Percentiles rank a stretch among this genome's conserved stretches.
These are phyloP conservation scores for Rhagophthalmus giganteus DNA, from an alignment of 2,888 invertebrate genomes.

Conservation along the genomic window DNA sequence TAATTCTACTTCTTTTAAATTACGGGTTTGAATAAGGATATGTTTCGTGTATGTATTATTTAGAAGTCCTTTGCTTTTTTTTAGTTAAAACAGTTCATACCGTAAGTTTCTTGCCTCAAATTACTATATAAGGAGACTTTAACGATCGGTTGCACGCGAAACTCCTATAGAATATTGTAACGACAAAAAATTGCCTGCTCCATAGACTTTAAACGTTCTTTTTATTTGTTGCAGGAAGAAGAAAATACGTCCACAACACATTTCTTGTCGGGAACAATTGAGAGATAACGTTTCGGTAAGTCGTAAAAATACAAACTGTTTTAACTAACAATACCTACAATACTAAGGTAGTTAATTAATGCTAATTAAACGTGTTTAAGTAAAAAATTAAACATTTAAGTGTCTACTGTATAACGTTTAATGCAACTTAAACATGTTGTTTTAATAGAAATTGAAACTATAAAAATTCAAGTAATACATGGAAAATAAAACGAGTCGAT, in stretches of 20 bases:
- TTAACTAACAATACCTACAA: too few relatives aligned
- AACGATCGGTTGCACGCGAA: conserved; percentile 19
- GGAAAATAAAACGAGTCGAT: too few relatives aligned
- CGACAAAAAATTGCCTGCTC: neutral
- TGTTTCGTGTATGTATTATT: conserved; percentile 19
- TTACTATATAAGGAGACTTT: conserved; percentile 20
- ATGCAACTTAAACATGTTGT: too few relatives aligned
- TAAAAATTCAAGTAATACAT: too few relatives aligned
- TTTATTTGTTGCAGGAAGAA: conserved; percentile 9
- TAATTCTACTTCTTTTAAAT: conserved; percentile 19
- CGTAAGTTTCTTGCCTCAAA: conserved; percentile 19
- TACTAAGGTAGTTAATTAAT: too few relatives aligned
- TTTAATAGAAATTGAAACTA: too few relatives aligned
- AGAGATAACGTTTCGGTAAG: neutral
- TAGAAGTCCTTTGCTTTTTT: conserved; percentile 14
- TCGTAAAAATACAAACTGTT: neutral
- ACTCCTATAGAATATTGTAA: conserved; percentile 11
- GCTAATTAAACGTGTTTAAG: too few relatives aligned
- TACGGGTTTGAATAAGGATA: conserved; percentile 16
- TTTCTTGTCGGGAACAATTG: neutral
- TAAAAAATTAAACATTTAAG: too few relatives aligned
- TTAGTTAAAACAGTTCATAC: conserved; percentile 11
- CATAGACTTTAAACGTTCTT: neutral
- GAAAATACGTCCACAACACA: neutral
- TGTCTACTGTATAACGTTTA: too few relatives aligned